Evolutionary conservation across 2,888 invertebrate genomes (phyloP).

Genomic region (Autographa gamma): DNA sequence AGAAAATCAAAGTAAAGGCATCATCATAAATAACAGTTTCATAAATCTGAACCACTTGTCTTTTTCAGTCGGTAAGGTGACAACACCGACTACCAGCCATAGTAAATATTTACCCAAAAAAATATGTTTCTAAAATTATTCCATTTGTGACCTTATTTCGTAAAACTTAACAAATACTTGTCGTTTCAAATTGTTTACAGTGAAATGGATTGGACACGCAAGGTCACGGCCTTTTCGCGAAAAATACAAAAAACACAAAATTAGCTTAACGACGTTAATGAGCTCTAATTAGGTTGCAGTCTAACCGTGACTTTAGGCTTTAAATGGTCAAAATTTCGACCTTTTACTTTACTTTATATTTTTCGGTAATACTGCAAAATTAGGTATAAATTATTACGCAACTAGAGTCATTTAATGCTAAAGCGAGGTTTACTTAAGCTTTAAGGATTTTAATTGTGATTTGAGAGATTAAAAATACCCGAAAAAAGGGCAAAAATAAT

Average conservation of each 20-base stretch:
- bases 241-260: slow-evolving; percentile 53
- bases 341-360: slow-evolving; percentile 22
- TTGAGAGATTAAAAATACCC: too few species aligned
- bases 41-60: too few species aligned
- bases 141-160: slow-evolving; percentile 51
- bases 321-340: slow-evolving; percentile 15
- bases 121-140: slow-evolving; percentile 21
- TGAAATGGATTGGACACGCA: slow-evolving; percentile 45
- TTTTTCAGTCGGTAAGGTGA: too few species aligned
- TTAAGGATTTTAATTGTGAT: too few species aligned
- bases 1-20: too few species aligned
- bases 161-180: slow-evolving; percentile 49
- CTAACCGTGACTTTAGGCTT: slow-evolving; percentile 4
- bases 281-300: slow-evolving; percentile 45
- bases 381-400: too few species aligned
- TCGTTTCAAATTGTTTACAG: slow-evolving; percentile 49
- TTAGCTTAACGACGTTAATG: slow-evolving; percentile 41
- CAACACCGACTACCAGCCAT: too few species aligned
- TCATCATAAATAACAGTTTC: too few species aligned
- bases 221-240: slow-evolving; percentile 45
- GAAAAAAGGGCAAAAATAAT: too few species aligned
- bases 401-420: too few species aligned
- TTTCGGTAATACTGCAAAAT: neutral
- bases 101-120: slow-evolving; percentile 14
- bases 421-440: too few species aligned